Base-by-base conservation (phyloP, 1,140 invertebrate species). In the Palaemon carinicauda region DNA sequence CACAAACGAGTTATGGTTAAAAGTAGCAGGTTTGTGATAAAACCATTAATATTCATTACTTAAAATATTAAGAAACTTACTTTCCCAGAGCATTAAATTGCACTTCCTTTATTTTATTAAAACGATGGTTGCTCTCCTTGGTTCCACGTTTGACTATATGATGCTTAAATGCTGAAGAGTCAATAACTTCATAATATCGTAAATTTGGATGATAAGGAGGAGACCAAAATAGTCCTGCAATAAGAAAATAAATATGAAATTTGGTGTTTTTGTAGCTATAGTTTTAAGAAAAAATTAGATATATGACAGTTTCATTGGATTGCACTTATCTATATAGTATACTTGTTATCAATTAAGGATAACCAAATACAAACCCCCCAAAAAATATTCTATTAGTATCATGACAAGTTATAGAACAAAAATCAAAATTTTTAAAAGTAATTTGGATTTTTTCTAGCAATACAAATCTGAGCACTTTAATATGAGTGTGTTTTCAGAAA, bases 61-160 rank as follows among this genome's bases (percentile, higher is more conserved):
- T 41, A 5, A 41, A 41, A 9, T 41, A 0, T 41, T 41, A 12
- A 41, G 41, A 41, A 41, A 41, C 29, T 51, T 77, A 89, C 94
- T 92, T 93, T 84, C 96, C 96, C 85, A 96, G 92, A 17, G 96
- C 95, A 90, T 94, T 94, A 90, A 97, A 97, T 89, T 95, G 94
- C 5, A 98, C 92, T 93, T 98, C 96, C 90, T 95, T 97, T 60
- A 97, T 97, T 91, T 94, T 95, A 90, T 97, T 97, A 88, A 94
- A 97, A 19, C 96, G 96, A 92, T 98, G 95, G 89, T 92, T 93
- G 89, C 96, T 97, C 65, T 95, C 93, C 85, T 96, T 94, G 19
- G 94, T 91, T 10, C 96, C 96, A 90, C 96, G 91, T 92, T 98
- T 98, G 0, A 97, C 94, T 90, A 98, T 93, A 88, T 93, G 94